Conservation (phyloP, 2,797 vertebrate genomes). For the Bovichtus diacanthus region DNA sequence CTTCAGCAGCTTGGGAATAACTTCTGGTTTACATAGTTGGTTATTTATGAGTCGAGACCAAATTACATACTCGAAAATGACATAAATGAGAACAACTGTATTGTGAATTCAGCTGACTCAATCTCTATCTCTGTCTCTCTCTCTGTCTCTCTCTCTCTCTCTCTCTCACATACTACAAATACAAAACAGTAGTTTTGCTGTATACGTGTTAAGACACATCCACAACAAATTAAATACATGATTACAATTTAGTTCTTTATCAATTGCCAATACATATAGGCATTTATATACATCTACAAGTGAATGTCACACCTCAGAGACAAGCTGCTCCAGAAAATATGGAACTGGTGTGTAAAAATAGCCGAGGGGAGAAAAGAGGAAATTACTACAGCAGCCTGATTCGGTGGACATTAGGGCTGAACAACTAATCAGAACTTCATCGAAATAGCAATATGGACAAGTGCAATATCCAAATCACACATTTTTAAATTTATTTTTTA, state of each 20-base stretch:
- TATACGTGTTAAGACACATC: too few relatives aligned
- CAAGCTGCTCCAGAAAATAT: background rate
- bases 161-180: too few relatives aligned
- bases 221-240: background rate
- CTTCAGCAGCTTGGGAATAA: background rate
- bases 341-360: background rate
- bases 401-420: too few relatives aligned
- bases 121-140: background rate
- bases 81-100: background rate
- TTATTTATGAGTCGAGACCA: slow-evolving; percentile 2
- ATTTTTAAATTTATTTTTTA: too few relatives aligned
- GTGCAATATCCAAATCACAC: too few relatives aligned
- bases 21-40: background rate
- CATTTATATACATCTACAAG: slow-evolving; percentile 10
- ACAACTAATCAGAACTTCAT: too few relatives aligned
- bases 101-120: background rate
- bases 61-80: background rate
- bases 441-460: too few relatives aligned
- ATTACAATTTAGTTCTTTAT: too few relatives aligned
- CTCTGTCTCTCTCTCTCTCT: background rate
- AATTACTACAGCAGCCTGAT: background rate
- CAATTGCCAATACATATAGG: background rate
- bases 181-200: too few relatives aligned
- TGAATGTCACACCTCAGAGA: background rate
- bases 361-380: background rate